Evolutionary conservation across 2,113 vertebrate genomes (phyloP).

Genomic region (Furnarius figulus): DNA sequence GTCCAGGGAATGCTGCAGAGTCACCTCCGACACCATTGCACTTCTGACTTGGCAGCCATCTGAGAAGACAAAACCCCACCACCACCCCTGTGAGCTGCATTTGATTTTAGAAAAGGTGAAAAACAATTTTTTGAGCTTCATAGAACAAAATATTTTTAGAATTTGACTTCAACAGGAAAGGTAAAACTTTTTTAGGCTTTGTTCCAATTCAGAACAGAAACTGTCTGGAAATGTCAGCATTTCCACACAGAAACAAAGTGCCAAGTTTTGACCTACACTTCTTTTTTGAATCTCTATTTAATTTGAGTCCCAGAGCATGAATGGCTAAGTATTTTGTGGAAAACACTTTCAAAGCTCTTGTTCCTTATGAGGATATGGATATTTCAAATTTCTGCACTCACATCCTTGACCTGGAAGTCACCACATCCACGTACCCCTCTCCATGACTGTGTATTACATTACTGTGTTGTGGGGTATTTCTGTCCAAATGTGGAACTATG

Average conservation of each 20-base stretch:
- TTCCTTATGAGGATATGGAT: not conserved
- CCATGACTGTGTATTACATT: not conserved
- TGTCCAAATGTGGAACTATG: not conserved
- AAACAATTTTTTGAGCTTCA: not conserved
- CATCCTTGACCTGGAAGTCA: not conserved
- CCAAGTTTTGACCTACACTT: not conserved
- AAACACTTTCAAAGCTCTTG: not conserved
- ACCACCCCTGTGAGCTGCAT: not conserved
- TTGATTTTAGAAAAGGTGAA: not conserved
- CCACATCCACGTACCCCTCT: not conserved
- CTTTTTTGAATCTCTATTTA: not conserved
- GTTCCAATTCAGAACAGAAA: not conserved
- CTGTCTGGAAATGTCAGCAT: conserved; percentile 18
- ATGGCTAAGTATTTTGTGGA: not conserved
- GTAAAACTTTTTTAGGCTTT: not conserved
- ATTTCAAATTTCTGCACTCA: not conserved
- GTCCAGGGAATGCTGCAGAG: not conserved
- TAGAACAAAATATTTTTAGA: conserved; percentile 1
- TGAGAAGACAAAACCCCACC: not conserved
- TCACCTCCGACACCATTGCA: not conserved
- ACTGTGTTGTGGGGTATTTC: not conserved
- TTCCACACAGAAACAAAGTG: conserved; percentile 1
- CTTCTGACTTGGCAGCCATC: not conserved
- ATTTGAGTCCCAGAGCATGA: not conserved
- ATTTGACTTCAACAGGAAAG: not conserved